These are phyloP conservation scores for Centropristis striata DNA, from an alignment of 2,113 vertebrate species.

Conservation along the genomic window DNA sequence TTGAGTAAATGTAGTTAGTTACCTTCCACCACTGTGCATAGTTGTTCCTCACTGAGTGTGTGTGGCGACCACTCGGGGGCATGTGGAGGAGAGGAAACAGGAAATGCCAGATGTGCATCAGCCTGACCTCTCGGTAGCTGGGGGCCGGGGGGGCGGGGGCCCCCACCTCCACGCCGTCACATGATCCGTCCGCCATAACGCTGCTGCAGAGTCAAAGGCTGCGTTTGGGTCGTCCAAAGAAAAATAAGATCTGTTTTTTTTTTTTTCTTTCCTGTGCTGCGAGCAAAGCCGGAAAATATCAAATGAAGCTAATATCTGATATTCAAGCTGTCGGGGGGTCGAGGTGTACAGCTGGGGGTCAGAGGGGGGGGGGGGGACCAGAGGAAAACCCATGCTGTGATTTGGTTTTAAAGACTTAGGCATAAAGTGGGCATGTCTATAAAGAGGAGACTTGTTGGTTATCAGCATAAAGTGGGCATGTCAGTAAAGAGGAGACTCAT, in stretches of 20 bases:
- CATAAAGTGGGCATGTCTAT: too few relatives aligned
- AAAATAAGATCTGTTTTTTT: slow-evolving; percentile 27
- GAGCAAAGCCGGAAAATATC: slow-evolving; percentile 37
- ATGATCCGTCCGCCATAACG: slow-evolving; percentile 13
- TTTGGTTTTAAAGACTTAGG: too few relatives aligned
- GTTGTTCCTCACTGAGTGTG: too few relatives aligned
- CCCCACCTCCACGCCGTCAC: slow-evolving; percentile 47
- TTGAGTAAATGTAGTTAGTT: too few relatives aligned
- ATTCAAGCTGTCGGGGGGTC: too few relatives aligned
- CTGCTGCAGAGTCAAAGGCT: slow-evolving; percentile 31
- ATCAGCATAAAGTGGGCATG: too few relatives aligned
- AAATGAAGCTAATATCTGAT: not conserved
- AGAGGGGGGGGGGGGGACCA: too few relatives aligned
- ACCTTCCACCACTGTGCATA: too few relatives aligned
- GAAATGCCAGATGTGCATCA: slow-evolving; percentile 84
- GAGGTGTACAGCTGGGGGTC: too few relatives aligned
- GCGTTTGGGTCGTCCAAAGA: slow-evolving; percentile 52
- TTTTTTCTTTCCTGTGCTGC: slow-evolving; percentile 12
- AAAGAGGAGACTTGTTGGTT: too few relatives aligned
- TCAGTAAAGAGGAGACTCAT: too few relatives aligned
- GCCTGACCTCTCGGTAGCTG: slow-evolving; percentile 72
- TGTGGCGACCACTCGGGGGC: slow-evolving; percentile 51
- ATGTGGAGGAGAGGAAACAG: slow-evolving; percentile 76
- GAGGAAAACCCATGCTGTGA: too few relatives aligned
- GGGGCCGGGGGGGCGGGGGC: slow-evolving; percentile 48